Base-by-base conservation (phyloP, 2,888 invertebrate species). In the Acanthosoma haemorrhoidale region DNA sequence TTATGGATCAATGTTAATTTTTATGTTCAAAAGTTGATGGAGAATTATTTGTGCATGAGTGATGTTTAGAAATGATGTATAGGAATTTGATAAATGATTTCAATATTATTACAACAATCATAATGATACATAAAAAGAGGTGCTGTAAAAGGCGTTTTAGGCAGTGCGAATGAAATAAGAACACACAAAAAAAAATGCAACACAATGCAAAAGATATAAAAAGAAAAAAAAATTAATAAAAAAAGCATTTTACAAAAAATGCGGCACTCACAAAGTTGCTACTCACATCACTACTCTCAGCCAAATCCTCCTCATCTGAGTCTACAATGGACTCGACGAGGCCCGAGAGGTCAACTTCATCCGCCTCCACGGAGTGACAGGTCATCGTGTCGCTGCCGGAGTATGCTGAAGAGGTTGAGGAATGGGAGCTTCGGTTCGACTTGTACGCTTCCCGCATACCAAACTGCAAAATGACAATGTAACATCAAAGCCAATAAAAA, bases 301-400 rank as follows among this genome's bases (percentile, higher is more conserved):
- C 92, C 75, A 94, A 84, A 81, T 96, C 96, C 79, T 94, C 94
- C 78, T 96, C 96, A 81, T 96, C 96, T 51, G 94, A 95, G 81
- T 96, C 96, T 6, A 96, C 96, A 75, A 94, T 90, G 75, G 95
- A 95, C 82, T 98, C 98, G 1, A 93, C 90, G 73, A 97, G 88
- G 59, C 96, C 97, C 51, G 93, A 92, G 71, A 96, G 86, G 81
- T 96, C 96, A 67, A 93, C 91, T 81, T 94, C 94, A 73, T 88
- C 87, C 25, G 85, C 85, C 71, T 82, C 82, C 77, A 85, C 85
- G 74, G 92, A 92, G 78, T 91, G 91, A 71, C 92, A 93, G 76
- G 94, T 93, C 94, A 95, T 94, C 74, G 94, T 94, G 84, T 96
- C 96, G 75, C 94, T 94, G 74, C 96, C 96, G 78, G 94, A 94